These are phyloP conservation scores for Tiliacea aurago DNA, from an alignment of 2,888 invertebrate species.

Conservation along the genomic window DNA sequence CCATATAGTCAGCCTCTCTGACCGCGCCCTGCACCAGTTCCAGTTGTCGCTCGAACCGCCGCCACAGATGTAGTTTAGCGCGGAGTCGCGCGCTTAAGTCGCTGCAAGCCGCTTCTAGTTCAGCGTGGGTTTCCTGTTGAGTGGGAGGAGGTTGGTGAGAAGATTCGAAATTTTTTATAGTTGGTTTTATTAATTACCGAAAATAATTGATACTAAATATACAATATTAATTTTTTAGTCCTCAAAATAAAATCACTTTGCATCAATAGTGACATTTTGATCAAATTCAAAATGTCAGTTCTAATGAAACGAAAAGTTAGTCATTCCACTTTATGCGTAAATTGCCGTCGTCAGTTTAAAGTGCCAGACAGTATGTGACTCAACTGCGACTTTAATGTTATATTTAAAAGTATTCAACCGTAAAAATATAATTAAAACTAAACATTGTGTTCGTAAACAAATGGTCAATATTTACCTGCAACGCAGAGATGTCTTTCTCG, in stretches of 20 bases:
- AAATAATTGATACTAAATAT: background rate
- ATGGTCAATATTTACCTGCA: constrained; percentile 76
- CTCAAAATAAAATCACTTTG: no score
- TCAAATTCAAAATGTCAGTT: no score
- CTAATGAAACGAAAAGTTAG: no score
- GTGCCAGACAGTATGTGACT: background rate
- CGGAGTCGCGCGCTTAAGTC: constrained; percentile 92
- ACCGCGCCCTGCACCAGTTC: constrained; percentile 95
- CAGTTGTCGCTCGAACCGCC: constrained; percentile 94
- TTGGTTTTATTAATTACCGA: background rate
- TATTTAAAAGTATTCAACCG: background rate
- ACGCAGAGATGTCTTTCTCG: constrained; percentile 93
- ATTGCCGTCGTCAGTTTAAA: background rate
- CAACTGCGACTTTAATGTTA: background rate
- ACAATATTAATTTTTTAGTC: no score
- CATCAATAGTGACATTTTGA: no score
- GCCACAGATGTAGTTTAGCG: constrained; percentile 93
- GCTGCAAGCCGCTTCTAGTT: constrained; percentile 93
- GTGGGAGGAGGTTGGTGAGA: background rate
- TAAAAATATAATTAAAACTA: no score
- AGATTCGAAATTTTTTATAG: background rate
- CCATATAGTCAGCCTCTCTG: constrained; percentile 96
- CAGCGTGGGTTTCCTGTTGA: constrained; percentile 93
- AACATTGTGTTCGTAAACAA: background rate
- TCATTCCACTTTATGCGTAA: no score